Base-by-base conservation (phyloP, 2,888 invertebrate species). In the Eupelmus urozonus region DNA sequence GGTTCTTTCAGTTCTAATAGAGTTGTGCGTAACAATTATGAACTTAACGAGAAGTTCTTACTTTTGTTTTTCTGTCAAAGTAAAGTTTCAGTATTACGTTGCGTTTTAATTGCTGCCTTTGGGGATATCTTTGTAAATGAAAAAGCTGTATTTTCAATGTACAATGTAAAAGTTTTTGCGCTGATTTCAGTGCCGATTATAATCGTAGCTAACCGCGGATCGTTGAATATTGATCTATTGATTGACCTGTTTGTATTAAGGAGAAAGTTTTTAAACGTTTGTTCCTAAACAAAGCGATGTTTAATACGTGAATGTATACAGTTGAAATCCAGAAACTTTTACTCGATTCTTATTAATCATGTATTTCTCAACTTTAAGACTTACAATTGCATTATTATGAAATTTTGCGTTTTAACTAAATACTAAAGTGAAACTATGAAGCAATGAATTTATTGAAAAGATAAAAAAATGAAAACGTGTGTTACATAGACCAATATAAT, bases 401-500 rank as follows among this genome's bases (percentile, higher is more conserved):
- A 45, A 13, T 23, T 60, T 57, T 63, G n/a, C 45, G 49, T 59
- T 65, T 51, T 11, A n/a, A 11, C 66, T 66, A 23, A 66, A 66
- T 45, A 45, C 59, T 29, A 34, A 45, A 34, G 16, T 7, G n/a
- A 57, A 59, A 23, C 23, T 34, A 34, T 29, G 29, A 57, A 74
- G 66, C 66, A 74, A 74, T 57, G 40, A 72, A 63, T 34, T 57
- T 66, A 59, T 51, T 59, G 16, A 51, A 74, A 49, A n/a, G 13
- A n/a, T n/a, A n/a, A n/a, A n/a, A n/a, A 60, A 62, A 71, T 9
- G 23, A 57, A 49, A 66, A 53, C 45, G 20, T 57, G 57, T 55
- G 49, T 62, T 72, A 72, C 29, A 25, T 53, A 74, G 55, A 72
- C 60, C 60, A 71, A 40, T 49, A 11, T 65, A 76, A 71, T 70